Evolutionary conservation across 2,113 vertebrate species (phyloP).

Genomic region (Tenebrosternarchus preto): DNA sequence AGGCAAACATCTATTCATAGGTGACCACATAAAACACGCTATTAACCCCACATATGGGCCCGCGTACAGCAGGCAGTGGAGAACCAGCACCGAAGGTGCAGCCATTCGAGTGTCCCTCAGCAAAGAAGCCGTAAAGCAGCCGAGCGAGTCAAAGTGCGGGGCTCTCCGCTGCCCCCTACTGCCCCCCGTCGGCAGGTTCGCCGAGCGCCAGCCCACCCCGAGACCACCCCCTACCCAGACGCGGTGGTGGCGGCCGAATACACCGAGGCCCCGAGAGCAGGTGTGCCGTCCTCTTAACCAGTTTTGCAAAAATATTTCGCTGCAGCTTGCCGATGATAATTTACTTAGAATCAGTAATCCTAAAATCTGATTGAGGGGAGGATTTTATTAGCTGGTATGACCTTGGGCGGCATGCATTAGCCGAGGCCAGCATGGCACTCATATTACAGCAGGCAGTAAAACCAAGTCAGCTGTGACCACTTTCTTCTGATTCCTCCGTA

Average conservation of each 20-base stretch:
- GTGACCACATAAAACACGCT: conserved; percentile 40
- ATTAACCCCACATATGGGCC: conserved; percentile 49
- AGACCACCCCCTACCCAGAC: conserved; percentile 25
- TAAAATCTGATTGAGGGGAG: conserved; percentile 85
- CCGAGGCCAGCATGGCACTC: conserved; percentile 76
- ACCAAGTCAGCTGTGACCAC: conserved; percentile 79
- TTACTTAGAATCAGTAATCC: conserved; percentile 87
- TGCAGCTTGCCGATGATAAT: conserved; percentile 85
- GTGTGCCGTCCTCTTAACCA: conserved; percentile 58
- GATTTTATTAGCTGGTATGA: conserved; percentile 84
- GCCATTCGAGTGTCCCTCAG: neutral
- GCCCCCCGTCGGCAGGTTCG: conserved; percentile 29
- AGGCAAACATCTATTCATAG: conserved; percentile 59
- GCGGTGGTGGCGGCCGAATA: too few relatives aligned
- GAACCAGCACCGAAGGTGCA: conserved; percentile 16
- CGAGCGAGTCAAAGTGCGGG: conserved; percentile 3
- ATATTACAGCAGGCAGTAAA: conserved; percentile 75
- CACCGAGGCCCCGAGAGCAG: conserved; percentile 54
- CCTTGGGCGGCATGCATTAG: conserved; percentile 82
- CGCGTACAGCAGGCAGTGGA: conserved; percentile 16
- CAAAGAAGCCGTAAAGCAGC: conserved; percentile 10
- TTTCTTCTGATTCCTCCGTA: conserved; percentile 53
- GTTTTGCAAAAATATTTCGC: conserved; percentile 71
- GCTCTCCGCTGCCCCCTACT: conserved; percentile 19
- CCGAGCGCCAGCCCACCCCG: neutral